These are phyloP conservation scores for Sebastes alutus DNA, from an alignment of 2,797 vertebrate species.

Conservation along the genomic window DNA sequence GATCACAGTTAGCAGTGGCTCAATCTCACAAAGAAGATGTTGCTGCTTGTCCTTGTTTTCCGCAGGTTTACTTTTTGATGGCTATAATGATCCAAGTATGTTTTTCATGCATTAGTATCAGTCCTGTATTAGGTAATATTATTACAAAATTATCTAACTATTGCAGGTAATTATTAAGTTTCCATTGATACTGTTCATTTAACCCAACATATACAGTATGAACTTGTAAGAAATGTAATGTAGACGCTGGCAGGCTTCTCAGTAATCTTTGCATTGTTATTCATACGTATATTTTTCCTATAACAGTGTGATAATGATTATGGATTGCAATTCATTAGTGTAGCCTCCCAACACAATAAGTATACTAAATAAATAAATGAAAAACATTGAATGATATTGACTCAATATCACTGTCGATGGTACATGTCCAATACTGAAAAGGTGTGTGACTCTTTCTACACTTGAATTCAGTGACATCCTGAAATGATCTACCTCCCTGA, in stretches of 20 bases:
- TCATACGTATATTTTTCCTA: no score
- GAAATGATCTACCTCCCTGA: constrained; percentile 61
- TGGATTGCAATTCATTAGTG: not conserved
- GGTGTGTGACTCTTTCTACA: not conserved
- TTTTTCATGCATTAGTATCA: no score
- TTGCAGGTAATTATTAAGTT: not conserved
- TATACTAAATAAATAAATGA: not conserved
- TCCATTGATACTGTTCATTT: not conserved
- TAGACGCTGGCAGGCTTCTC: not conserved
- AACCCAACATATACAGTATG: not conserved
- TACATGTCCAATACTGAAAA: not conserved
- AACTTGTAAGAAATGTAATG: not conserved
- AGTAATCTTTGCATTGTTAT: not conserved
- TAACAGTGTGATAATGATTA: not conserved
- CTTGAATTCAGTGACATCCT: constrained; percentile 26
- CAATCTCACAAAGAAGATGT: not conserved
- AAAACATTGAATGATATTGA: not conserved
- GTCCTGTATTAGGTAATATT: no score
- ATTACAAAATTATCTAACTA: no score
- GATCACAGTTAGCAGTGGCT: not conserved
- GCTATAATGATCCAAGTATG: not conserved
- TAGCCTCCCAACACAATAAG: not conserved
- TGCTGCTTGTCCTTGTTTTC: not conserved
- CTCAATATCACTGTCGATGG: not conserved
- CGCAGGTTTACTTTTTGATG: no score